Base-by-base conservation (phyloP, 2,888 invertebrate genomes). In the Pantelozetes paolii region DNA sequence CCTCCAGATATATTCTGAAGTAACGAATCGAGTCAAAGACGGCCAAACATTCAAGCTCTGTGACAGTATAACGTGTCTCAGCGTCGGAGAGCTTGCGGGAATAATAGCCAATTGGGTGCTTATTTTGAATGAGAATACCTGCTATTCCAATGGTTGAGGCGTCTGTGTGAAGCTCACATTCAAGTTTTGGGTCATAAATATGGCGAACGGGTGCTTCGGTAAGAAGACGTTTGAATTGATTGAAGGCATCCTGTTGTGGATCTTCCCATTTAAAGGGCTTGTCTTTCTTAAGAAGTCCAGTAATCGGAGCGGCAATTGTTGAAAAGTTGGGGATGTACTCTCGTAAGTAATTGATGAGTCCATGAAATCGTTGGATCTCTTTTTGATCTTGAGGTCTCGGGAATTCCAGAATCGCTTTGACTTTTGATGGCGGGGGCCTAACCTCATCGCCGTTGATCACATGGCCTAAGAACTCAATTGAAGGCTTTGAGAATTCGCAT, bases 381-480 rank as follows among this genome's bases (percentile, higher is more conserved):
- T 74, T 74, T 23, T 73, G 48, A 23, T 59, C 57, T 13, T n/a
- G 54, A 11, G 78, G 76, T 11, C 30, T 40, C 26, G 75, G 74
- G 74, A 75, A 78, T 9, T 76, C 54, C 13, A 36, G 18, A 0
- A 79, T 73, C 8, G 76, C 72, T 59, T 57, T 23, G 9, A 76
- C 71, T 72, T 78, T 79, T n/a, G 73, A 62, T 1, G 76, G 74
- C 50, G 76, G 75, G 11, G 76, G 71, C 11, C 23, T n/a, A 15
- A 77, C 74, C 13, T 74, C 75, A 18, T 71, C 45, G 3, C 45
- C 70, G 5, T 71, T 64, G 15, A 78, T 76, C 6, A 77, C 72
- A 48, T 79, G 77, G 0, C 79, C 79, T 8, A 79, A 69, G 71
- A 75, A 79, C 8, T 71, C 69, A 5, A 78, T 73, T 5, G 75